These are phyloP conservation scores for Ceratoteleas bidentatus DNA, from an alignment of 1,140 invertebrate species.

Conservation along the genomic window DNA sequence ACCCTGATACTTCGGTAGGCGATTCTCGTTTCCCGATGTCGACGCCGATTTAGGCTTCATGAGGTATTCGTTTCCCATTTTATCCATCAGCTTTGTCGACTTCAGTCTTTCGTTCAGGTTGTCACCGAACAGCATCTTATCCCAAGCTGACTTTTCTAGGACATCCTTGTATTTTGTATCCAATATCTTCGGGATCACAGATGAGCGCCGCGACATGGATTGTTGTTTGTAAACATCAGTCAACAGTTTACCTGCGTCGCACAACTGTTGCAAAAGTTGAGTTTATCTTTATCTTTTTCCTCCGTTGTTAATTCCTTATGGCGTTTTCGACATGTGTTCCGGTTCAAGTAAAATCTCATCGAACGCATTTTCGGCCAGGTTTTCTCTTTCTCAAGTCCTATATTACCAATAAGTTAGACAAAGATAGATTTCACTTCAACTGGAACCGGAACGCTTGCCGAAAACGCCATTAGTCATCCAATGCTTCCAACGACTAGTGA, in stretches of 20 bases:
- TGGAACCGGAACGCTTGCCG: too few species aligned
- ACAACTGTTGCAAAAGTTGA: conserved; percentile 17
- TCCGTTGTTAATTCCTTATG: conserved; percentile 19
- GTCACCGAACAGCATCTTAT: too few species aligned
- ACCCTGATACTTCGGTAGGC: conserved; percentile 29
- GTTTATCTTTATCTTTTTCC: conserved; percentile 41
- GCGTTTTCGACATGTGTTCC: too few species aligned
- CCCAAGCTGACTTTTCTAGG: conserved; percentile 43
- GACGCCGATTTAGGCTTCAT: background rate
- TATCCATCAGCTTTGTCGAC: conserved; percentile 39
- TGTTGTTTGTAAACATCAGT: conserved; percentile 26
- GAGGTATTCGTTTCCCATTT: conserved; percentile 39
- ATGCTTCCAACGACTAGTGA: too few species aligned
- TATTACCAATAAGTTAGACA: too few species aligned
- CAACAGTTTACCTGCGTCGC: conserved; percentile 46
- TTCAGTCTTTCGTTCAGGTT: conserved; percentile 38
- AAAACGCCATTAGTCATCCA: conserved; percentile 49
- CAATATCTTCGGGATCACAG: conserved; percentile 39
- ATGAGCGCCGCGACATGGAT: conserved; percentile 32
- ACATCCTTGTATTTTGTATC: conserved; percentile 41
- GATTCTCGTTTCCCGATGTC: conserved; percentile 44
- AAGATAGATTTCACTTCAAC: too few species aligned
- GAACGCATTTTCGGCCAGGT: too few species aligned
- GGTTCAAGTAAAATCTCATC: too few species aligned
- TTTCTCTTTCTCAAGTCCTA: too few species aligned